A percentile compares a stretch with the other conserved stretches of the same genome.
Evolutionary conservation across 2,888 invertebrate species (phyloP).

Genomic region (Apodemia duryi): DNA sequence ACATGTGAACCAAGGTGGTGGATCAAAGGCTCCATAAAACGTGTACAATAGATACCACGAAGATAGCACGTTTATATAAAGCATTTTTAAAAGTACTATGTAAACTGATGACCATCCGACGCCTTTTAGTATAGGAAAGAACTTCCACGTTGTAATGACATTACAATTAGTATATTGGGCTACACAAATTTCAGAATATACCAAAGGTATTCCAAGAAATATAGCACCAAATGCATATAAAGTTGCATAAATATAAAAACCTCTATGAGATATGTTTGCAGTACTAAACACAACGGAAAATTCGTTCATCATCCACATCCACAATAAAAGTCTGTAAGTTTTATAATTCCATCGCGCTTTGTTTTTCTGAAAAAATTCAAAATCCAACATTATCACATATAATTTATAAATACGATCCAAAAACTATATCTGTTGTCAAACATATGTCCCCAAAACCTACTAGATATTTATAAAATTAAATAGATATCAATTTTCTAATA

Average conservation of each 20-base stretch:
- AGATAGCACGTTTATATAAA: constrained; percentile 48
- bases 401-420: constrained; percentile 1
- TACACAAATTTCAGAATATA: constrained; percentile 64
- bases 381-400: background rate
- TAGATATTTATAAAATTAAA: background rate
- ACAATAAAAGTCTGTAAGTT: constrained; percentile 53
- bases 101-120: constrained; percentile 53
- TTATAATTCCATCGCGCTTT: constrained; percentile 52
- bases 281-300: constrained; percentile 45
- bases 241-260: constrained; percentile 46
- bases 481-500: too few species aligned
- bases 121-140: constrained; percentile 56
- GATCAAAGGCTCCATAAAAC: constrained; percentile 50
- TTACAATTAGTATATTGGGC: constrained; percentile 62
- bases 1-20: constrained; percentile 63
- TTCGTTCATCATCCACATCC: constrained; percentile 66
- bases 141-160: constrained; percentile 58
- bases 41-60: constrained; percentile 61
- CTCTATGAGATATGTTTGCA: constrained; percentile 50
- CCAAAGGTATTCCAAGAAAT: constrained; percentile 58
- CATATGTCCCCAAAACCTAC: background rate
- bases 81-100: constrained; percentile 48
- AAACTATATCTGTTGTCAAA: background rate
- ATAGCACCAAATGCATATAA: constrained; percentile 47
- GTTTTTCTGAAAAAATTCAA: constrained; percentile 34